Base-by-base conservation (phyloP, 2,888 invertebrate genomes). In the Heliconius aoede region DNA sequence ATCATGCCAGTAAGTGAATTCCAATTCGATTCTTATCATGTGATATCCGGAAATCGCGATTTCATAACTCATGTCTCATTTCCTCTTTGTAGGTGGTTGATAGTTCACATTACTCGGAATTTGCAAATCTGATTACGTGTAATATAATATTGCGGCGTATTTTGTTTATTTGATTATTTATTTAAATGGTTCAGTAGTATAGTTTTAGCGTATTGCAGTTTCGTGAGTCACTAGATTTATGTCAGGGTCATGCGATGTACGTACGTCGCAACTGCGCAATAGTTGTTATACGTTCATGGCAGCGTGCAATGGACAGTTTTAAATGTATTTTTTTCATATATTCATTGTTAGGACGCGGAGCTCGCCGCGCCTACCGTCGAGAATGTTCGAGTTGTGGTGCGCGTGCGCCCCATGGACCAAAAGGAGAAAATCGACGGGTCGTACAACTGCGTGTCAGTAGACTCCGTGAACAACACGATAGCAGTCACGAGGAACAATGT, bases 301-400 rank as follows among this genome's bases (percentile, higher is more conserved):
- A 78, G 68, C 79, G 77, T 79, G 80, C 79, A 32, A 58, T 58
- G 77, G 60, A 46, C 60, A 67, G 64, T 79, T 71, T 72, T 61
- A 72, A 46, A 72, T 58, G 71, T 28, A 40, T 51, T 75, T 65
- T 78, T 76, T 72, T 64, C 73, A 74, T 81, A 79, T 79, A 79
- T 82, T 80, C 55, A 78, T 81, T 74, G 78, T 73, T 72, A 95
- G 95, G 95, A 95, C 81, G 95, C 92, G 60, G 91, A 94, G 80
- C 80, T 92, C 60, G 87, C 90, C 61, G 91, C 94, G 28, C 95
- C 96, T 24, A 97, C 97, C 83, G 95, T 97, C 79, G 99, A 99
- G 93, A 99, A 99, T 96, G 99, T 99, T 64, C 96, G 98, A 72
- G 99, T 99, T 72, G 98, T 99, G 77, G 98, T 99, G 24, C 95